These are phyloP conservation scores for Galerucella pusilla DNA, from an alignment of 2,888 invertebrate genomes.

Conservation along the genomic window DNA sequence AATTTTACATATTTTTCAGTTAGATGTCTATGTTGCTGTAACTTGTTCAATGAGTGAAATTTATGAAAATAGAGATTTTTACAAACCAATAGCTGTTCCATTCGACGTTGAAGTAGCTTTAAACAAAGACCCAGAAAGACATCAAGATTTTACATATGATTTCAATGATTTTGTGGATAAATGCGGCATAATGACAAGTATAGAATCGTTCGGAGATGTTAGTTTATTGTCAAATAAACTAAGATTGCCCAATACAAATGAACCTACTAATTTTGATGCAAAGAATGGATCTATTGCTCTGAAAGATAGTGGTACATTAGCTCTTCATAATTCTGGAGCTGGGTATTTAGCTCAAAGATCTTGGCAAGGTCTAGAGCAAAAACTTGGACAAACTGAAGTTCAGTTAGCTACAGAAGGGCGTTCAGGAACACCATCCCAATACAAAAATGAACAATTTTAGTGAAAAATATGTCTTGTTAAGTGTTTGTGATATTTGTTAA, in stretches of 20 bases:
- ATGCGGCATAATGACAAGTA: slow-evolving; percentile 32
- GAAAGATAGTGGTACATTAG: slow-evolving; percentile 64
- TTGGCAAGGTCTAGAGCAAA: slow-evolving; percentile 90
- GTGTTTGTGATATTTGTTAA: background rate
- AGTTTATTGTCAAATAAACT: slow-evolving; percentile 82
- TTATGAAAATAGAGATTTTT: slow-evolving; percentile 85
- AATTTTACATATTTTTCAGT: slow-evolving; percentile 64
- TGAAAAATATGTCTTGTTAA: background rate
- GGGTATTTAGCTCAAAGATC: slow-evolving; percentile 75
- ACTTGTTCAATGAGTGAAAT: slow-evolving; percentile 92
- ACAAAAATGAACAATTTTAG: slow-evolving; percentile 68
- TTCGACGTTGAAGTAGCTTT: slow-evolving; percentile 91
- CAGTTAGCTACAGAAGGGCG: slow-evolving; percentile 77
- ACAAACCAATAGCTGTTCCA: slow-evolving; percentile 90
- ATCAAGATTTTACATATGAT: slow-evolving; percentile 68
- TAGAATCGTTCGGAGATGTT: slow-evolving; percentile 68
- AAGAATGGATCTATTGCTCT: slow-evolving; percentile 55
- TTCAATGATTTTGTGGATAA: slow-evolving; percentile 75
- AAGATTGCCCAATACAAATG: slow-evolving; percentile 46
- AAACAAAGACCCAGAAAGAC: slow-evolving; percentile 68
- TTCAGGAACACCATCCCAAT: slow-evolving; percentile 79
- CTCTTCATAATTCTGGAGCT: slow-evolving; percentile 71
- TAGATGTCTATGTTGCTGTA: slow-evolving; percentile 92
- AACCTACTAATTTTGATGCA: slow-evolving; percentile 37
- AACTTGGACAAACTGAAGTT: slow-evolving; percentile 79